Evolutionary conservation across 2,888 invertebrate species (phyloP).

Genomic region (Eupithecia inturbata): DNA sequence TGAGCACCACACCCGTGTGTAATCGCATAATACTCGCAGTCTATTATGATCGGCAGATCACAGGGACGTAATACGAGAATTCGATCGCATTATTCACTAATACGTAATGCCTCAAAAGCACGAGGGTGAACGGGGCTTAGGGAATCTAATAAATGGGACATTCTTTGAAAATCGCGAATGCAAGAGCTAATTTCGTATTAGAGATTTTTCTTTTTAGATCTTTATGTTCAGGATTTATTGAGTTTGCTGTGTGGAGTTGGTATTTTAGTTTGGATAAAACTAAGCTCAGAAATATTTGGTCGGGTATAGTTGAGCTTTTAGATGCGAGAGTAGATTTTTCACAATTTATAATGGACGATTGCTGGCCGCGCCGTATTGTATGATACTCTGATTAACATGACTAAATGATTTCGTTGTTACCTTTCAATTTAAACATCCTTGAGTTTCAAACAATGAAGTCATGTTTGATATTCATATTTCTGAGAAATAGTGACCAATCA

Average conservation of each 20-base stretch:
- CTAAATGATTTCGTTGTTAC: background rate
- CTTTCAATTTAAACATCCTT: too few species aligned
- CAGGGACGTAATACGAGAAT: constrained; percentile 68
- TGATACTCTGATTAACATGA: too few species aligned
- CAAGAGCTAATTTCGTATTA: constrained; percentile 65
- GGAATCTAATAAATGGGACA: constrained; percentile 82
- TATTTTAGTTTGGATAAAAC: background rate
- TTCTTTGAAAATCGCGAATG: constrained; percentile 66
- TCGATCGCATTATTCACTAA: constrained; percentile 80
- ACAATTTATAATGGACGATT: background rate
- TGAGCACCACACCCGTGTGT: constrained; percentile 55
- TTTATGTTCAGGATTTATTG: background rate
- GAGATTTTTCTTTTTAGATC: constrained; percentile 19
- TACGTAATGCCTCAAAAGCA: constrained; percentile 73
- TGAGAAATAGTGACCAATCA: too few species aligned
- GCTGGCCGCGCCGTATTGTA: background rate
- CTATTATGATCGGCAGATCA: constrained; percentile 78
- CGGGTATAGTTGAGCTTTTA: background rate
- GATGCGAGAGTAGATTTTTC: background rate
- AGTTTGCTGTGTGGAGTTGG: background rate
- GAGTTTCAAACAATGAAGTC: too few species aligned
- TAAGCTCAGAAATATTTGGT: background rate
- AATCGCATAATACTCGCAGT: constrained; percentile 72
- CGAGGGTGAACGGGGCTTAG: constrained; percentile 79
- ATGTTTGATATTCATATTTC: too few species aligned